Evolutionary conservation across 2,888 invertebrate species (phyloP).

Genomic region (Thyatira batis): DNA sequence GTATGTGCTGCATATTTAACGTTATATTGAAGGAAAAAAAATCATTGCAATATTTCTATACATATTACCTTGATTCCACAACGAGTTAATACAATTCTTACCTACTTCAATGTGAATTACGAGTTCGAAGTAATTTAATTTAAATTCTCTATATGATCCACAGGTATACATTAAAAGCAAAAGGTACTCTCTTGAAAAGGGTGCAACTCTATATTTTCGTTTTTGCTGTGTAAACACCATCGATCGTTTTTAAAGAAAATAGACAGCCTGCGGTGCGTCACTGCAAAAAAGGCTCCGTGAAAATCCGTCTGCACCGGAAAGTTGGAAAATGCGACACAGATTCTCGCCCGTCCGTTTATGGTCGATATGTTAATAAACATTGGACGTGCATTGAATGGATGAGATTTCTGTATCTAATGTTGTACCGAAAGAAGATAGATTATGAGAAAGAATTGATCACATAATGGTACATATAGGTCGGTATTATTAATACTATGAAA

Average conservation of each 20-base stretch:
- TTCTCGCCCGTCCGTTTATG: slow-evolving; percentile 65
- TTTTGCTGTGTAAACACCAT: slow-evolving; percentile 40
- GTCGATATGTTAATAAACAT: slow-evolving; percentile 77
- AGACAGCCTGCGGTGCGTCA: slow-evolving; percentile 35
- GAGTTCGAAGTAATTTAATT: background rate
- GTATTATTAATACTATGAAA: no score
- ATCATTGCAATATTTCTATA: no score
- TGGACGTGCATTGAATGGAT: slow-evolving; percentile 69
- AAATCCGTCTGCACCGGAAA: slow-evolving; percentile 63
- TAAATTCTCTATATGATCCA: background rate
- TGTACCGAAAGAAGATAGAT: slow-evolving; percentile 23
- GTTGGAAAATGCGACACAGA: slow-evolving; percentile 63
- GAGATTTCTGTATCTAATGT: slow-evolving; percentile 40
- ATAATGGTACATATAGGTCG: no score
- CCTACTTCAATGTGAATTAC: no score
- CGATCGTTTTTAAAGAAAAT: slow-evolving; percentile 38
- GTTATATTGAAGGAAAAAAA: no score
- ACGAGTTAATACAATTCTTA: no score
- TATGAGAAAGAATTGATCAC: slow-evolving; percentile 29
- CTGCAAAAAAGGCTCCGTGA: slow-evolving; percentile 56
- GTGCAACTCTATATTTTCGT: slow-evolving; percentile 22
- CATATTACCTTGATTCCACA: no score
- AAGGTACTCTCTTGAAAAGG: slow-evolving; percentile 11
- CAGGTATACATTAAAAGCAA: slow-evolving; percentile 2
- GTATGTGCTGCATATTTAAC: slow-evolving; percentile 2